Conservation (phyloP, 2,888 invertebrate genomes). For the Andrena fulva region DNA sequence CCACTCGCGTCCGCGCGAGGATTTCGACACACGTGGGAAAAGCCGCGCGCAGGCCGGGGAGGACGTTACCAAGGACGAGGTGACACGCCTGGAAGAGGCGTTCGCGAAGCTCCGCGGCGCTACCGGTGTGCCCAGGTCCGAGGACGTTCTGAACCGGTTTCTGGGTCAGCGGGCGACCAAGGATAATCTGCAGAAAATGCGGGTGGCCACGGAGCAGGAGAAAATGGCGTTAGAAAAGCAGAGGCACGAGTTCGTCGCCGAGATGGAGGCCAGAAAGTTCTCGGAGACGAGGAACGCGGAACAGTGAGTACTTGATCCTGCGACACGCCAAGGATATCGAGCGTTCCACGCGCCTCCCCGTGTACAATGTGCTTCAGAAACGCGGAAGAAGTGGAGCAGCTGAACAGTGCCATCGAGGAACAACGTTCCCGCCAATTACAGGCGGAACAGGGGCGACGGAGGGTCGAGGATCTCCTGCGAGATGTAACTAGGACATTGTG, state of each 20-base stretch:
- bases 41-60: conserved; percentile 74
- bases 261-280: conserved; percentile 92
- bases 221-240: conserved; percentile 89
- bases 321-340: background rate
- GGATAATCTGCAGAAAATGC: conserved; percentile 89
- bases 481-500: conserved; percentile 69
- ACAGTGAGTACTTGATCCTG: conserved; percentile 87
- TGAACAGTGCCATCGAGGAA: conserved; percentile 87
- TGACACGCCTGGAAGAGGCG: conserved; percentile 86
- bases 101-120: conserved; percentile 92
- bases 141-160: conserved; percentile 91
- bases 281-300: conserved; percentile 93
- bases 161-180: conserved; percentile 91
- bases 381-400: conserved; percentile 89
- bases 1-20: conserved; percentile 85
- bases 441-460: conserved; percentile 81
- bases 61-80: conserved; percentile 83
- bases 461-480: conserved; percentile 70
- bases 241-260: conserved; percentile 88
- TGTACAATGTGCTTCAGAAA: conserved; percentile 85
- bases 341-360: background rate
- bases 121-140: conserved; percentile 91
- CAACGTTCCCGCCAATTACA: conserved; percentile 84
- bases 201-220: conserved; percentile 90
- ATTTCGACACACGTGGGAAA: conserved; percentile 79